Evolutionary conservation across 2,797 vertebrate species (phyloP), one percentile per base, ranked within the genome.

Genomic region (Lagodon rhomboides): DNA sequence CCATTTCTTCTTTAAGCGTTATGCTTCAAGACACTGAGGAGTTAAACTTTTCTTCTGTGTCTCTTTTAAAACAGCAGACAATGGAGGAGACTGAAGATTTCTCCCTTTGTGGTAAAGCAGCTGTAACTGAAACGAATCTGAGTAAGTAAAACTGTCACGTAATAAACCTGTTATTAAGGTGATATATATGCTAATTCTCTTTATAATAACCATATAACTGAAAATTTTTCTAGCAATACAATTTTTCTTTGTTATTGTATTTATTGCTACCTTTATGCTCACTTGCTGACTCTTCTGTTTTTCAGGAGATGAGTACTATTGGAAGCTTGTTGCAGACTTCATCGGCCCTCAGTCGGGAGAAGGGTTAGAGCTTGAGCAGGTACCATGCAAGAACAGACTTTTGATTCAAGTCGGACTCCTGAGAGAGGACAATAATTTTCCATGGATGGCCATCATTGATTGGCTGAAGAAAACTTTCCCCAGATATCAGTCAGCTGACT

Each of bases 321-420:
- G 91, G 85, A 95, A 91, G 77, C 93, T 96, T 9, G 68, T 94
- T 54, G 91, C 90, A 0, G 95, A 95, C 85, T 96, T 95, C 75
- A 85, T 93, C 51, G 95, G 95, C 64, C 79, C 92, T 71, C 95
- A 95, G 44, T 84, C 91, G 0, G 95, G 94, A 12, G 93, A 95
- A 20, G 91, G 82, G 46, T 72, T 95, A 20, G 80, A 86, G 44
- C 84, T 95, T 18, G 53, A 93, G 18, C 30, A 64, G 13, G 73
- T 41, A 5, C 72, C 83, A 7, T 95, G 94, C 85, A 94, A 87
- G 78, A 96, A 96, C 86, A 88, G 91, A 84, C 56, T 95, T 22
- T 74, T 96, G 74, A 92, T 96, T 80, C 96, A 96, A 93, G 89
- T 95, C 0, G 95, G 95, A 76, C 92, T 96, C 27, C 20, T 96